Conservation (phyloP, 2,797 vertebrate species). For the Sylvia borin region DNA sequence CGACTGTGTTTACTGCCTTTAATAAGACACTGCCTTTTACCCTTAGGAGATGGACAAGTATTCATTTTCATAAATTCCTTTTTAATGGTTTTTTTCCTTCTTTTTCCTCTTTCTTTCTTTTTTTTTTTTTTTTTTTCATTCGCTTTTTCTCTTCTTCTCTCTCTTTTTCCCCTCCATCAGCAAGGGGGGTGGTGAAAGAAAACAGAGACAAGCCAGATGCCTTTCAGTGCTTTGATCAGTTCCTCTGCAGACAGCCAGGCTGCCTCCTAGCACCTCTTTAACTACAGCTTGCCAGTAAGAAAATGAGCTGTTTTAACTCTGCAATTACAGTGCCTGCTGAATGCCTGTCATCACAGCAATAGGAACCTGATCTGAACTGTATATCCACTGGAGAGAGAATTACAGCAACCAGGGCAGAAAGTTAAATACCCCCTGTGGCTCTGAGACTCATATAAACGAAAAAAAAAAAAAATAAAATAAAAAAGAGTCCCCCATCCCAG, state of each 20-base stretch:
- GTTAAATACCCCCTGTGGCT: slow-evolving; percentile 75
- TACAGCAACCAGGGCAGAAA: slow-evolving; percentile 75
- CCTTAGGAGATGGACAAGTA: slow-evolving; percentile 77
- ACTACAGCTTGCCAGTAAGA: slow-evolving; percentile 81
- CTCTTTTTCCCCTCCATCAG: slow-evolving; percentile 61
- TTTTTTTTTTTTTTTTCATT: background rate
- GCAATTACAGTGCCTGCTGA: slow-evolving; percentile 83
- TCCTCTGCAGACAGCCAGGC: slow-evolving; percentile 84
- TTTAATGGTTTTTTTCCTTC: slow-evolving; percentile 70
- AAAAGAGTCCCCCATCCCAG: slow-evolving; percentile 38
- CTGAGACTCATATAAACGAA: slow-evolving; percentile 62
- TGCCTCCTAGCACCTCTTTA: slow-evolving; percentile 84
- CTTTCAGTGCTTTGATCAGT: slow-evolving; percentile 83
- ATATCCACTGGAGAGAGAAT: slow-evolving; percentile 77
- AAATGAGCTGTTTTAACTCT: slow-evolving; percentile 82
- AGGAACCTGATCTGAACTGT: slow-evolving; percentile 77
- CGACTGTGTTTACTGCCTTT: slow-evolving; percentile 53
- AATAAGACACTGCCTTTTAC: slow-evolving; percentile 65
- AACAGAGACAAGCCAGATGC: slow-evolving; percentile 87
- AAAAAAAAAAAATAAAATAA: slow-evolving; percentile 42
- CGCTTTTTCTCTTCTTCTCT: slow-evolving; percentile 9
- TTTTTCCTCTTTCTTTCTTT: background rate
- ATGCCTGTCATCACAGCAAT: slow-evolving; percentile 83
- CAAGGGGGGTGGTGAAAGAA: slow-evolving; percentile 78
- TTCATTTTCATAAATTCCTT: slow-evolving; percentile 83